Base-by-base conservation (phyloP, 92 coral and sea anemone species). In the Siderastrea radians region DNA sequence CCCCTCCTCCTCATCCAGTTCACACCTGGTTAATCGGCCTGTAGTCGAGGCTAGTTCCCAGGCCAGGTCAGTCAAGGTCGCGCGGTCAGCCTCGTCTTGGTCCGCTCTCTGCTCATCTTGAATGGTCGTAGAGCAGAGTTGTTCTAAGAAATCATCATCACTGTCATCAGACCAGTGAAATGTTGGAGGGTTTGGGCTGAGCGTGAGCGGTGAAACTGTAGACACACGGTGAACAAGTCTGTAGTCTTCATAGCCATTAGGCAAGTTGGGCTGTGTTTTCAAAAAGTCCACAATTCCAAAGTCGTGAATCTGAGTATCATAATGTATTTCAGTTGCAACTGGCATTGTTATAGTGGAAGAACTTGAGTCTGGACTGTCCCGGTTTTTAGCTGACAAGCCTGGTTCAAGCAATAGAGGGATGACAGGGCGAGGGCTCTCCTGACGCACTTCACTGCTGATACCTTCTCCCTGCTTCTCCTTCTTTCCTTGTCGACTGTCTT, bases 31-130 rank as follows among this genome's bases (percentile, higher is more conserved):
- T 86, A 93, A 75, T n/a, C 94, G 79, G 12, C 97, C 99, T 63
- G 98, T 90, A 49, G 99, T 93, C 60, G 98, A 95, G 67, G 96
- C 98, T 65, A 97, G 93, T 85, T 97, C 99, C 98, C 99, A 97
- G 57, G 93, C 90, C 82, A 97, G 84, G 90, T 97, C 93, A 46
- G 94, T 90, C 77, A 97, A 86, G 73, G 99, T 95, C 44, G 95
- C 98, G 4, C 90, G 92, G 82, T 97, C 99, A 75, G 91, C 97
- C 49, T 74, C 93, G 53, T 97, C 98, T 72, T 97, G 99, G 71
- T 95, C 96, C 19, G 89, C 88, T 52, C 86, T 92, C 69, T 63
- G 91, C 50, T 92, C 89, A 52, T 83, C 94, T 7, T 68, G 67
- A 50, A 52, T 68, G 12, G 67, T 74, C 52, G 80, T 90, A 8